Conservation (phyloP, 2,888 invertebrate genomes). For the Argyresthia albistria region DNA sequence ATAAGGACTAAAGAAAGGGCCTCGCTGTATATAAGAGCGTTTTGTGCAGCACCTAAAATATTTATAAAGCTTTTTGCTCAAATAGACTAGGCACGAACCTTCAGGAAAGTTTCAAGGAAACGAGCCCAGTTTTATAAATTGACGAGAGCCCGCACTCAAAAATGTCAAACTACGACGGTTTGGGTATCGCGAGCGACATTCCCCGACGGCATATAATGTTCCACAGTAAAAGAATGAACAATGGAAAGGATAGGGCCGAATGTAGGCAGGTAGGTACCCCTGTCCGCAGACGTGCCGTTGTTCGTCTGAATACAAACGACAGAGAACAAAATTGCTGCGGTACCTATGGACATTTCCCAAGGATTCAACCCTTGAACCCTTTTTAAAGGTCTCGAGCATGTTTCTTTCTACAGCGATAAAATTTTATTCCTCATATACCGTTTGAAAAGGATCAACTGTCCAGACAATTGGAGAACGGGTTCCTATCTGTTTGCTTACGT, state of each 20-base stretch:
- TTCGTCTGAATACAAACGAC: constrained; percentile 44
- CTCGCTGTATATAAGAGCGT: not conserved
- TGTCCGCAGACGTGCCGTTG: constrained; percentile 36
- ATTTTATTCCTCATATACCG: constrained; percentile 1
- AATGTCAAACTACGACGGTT: not conserved
- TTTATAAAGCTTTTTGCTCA: too few relatives aligned
- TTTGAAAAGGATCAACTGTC: not conserved
- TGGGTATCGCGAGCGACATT: not conserved
- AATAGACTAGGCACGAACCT: too few relatives aligned
- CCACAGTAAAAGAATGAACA: not conserved
- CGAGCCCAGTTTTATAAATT: too few relatives aligned
- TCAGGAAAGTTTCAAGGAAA: too few relatives aligned
- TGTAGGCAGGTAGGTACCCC: constrained; percentile 39
- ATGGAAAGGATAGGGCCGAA: constrained; percentile 24
- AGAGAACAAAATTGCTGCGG: constrained; percentile 31
- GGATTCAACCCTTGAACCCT: constrained; percentile 18
- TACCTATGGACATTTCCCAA: constrained; percentile 10
- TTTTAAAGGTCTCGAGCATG: constrained; percentile 16
- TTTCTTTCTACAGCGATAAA: constrained; percentile 1
- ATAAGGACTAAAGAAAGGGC: constrained; percentile 1
- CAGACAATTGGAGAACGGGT: too few relatives aligned
- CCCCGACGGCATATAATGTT: not conserved
- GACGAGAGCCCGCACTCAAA: too few relatives aligned
- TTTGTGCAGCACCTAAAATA: not conserved
- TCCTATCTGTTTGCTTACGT: too few relatives aligned